Percentiles rank a stretch among this genome's conserved stretches.
Conservation (phyloP, 2,113 vertebrate species). For the Campylomormyrus tamandua region DNA sequence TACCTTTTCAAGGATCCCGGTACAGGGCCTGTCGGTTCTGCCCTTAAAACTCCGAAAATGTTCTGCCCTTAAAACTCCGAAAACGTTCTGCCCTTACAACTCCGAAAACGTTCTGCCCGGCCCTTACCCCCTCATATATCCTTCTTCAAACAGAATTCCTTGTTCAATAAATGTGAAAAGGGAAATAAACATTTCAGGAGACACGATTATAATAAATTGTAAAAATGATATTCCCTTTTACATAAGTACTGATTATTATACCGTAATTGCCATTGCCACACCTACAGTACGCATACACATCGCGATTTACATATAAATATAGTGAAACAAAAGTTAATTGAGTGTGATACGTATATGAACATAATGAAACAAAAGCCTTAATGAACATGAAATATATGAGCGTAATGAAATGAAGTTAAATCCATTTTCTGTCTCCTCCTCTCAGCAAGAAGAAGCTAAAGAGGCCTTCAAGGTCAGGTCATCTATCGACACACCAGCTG, state of each 20-base stretch:
- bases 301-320: not conserved
- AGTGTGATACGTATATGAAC: not conserved
- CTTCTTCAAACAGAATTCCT: not conserved
- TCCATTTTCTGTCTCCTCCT: not conserved
- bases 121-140: not conserved
- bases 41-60: too few species aligned
- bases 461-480: not conserved
- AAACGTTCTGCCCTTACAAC: not conserved
- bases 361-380: not conserved
- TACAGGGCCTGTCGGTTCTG: not conserved
- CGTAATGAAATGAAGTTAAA: not conserved
- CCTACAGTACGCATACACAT: not conserved
- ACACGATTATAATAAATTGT: too few species aligned
- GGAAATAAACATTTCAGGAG: not conserved
- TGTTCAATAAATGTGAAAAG: not conserved
- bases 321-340: not conserved
- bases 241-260: not conserved
- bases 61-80: too few species aligned
- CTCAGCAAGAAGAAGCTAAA: not conserved
- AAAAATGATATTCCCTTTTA: too few species aligned
- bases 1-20: not conserved
- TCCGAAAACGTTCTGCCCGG: too few species aligned
- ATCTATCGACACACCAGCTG: not conserved
- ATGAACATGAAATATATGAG: not conserved
- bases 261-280: not conserved